phyloP scores from a whole-genome alignment of 2,888 invertebrate species.

The Apodemia mormo region DNA sequence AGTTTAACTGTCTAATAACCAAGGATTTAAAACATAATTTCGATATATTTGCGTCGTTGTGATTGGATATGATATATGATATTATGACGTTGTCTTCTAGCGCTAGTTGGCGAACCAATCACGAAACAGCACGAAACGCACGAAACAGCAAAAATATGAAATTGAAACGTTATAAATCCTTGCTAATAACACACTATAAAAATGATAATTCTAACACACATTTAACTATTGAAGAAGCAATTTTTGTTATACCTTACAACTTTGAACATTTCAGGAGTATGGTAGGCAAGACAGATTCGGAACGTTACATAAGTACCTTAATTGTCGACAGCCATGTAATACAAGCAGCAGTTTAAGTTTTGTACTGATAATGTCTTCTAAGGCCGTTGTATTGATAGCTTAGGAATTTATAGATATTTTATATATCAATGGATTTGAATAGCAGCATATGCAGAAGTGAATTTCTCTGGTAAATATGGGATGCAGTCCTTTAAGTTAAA shows the following conservation, averaged over 20 bases:
- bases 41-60: too few relatives aligned
- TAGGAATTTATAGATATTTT: conserved; percentile 11
- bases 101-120: too few relatives aligned
- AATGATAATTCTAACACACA: not conserved
- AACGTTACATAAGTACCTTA: not conserved
- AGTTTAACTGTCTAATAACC: too few relatives aligned
- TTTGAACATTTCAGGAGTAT: not conserved
- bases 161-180: too few relatives aligned
- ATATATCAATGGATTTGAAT: conserved; percentile 4
- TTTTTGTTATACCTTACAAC: too few relatives aligned
- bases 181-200: not conserved
- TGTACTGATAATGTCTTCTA: conserved; percentile 22
- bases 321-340: not conserved
- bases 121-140: too few relatives aligned
- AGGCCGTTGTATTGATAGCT: conserved; percentile 21
- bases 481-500: too few relatives aligned
- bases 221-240: not conserved
- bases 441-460: not conserved
- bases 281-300: not conserved
- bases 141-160: too few relatives aligned
- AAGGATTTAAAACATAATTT: too few relatives aligned
- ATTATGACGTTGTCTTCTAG: too few relatives aligned
- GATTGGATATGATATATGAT: too few relatives aligned
- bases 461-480: too few relatives aligned
- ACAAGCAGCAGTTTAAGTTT: conserved; percentile 10